phyloP scores from a whole-genome alignment of 2,113 vertebrate genomes.

The Marmota monax region DNA sequence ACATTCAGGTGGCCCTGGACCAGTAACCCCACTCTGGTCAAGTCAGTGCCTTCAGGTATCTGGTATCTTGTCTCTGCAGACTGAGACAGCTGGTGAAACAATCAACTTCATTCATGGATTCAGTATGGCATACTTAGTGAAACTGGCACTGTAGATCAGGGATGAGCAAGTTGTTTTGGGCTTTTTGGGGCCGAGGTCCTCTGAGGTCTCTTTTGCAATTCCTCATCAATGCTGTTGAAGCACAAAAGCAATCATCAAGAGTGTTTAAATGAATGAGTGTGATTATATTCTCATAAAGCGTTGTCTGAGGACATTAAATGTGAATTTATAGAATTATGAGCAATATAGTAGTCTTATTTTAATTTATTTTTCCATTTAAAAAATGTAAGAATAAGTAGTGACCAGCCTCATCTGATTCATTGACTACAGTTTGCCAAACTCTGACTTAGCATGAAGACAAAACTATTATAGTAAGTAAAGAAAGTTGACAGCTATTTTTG shows the following conservation, averaged over 20 bases:
- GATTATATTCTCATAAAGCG: not conserved
- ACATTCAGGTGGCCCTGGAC: not conserved
- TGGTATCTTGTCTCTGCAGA: slow-evolving; percentile 16
- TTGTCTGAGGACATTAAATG: not conserved
- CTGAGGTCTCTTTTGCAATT: not conserved
- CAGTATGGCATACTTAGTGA: not conserved
- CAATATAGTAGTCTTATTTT: not conserved
- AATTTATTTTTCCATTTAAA: not conserved
- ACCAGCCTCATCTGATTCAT: not conserved
- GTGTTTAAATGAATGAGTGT: not conserved
- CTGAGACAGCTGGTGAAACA: not conserved
- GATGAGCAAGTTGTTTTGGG: not conserved
- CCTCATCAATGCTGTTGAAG: not conserved
- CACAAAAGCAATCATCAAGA: not conserved
- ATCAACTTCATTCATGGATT: not conserved
- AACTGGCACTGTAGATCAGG: not conserved
- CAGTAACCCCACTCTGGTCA: not conserved
- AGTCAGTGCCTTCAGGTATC: not conserved
- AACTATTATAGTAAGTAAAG: not conserved
- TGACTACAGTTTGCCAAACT: not conserved
- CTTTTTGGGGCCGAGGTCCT: not conserved
- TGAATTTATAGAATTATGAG: not conserved
- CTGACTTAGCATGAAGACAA: not conserved
- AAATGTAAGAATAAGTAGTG: not conserved
- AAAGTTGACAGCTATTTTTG: not conserved